Conservation (phyloP, 2,888 invertebrate genomes). For the Sinopyrophorus schimmeli region DNA sequence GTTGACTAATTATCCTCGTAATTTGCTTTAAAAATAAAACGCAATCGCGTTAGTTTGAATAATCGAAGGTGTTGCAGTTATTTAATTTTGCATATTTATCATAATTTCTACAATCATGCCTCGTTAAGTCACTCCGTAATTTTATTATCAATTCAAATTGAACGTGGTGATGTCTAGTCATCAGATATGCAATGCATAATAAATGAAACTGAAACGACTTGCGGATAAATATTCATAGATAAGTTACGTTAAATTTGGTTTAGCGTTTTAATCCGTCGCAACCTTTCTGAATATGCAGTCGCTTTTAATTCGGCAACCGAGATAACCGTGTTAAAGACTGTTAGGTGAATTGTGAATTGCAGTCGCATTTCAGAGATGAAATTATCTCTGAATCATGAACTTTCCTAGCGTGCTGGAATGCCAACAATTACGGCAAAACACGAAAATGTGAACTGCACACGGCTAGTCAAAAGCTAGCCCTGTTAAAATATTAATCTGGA, state of each 20-base stretch:
- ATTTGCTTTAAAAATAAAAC: too few species aligned
- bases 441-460: constrained; percentile 24
- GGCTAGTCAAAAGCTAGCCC: constrained; percentile 28
- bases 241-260: constrained; percentile 8
- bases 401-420: constrained; percentile 24
- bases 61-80: too few species aligned
- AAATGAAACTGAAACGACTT: constrained; percentile 14
- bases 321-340: constrained; percentile 21
- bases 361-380: constrained; percentile 17
- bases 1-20: too few species aligned
- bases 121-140: too few species aligned
- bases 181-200: constrained; percentile 19
- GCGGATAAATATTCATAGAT: constrained; percentile 26
- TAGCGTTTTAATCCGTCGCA: constrained; percentile 25
- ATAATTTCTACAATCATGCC: too few species aligned
- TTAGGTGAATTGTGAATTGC: constrained; percentile 21
- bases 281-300: constrained; percentile 32
- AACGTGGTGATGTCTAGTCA: too few species aligned
- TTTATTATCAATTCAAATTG: too few species aligned
- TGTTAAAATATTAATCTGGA: constrained; percentile 49
- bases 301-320: constrained; percentile 20
- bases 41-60: too few species aligned
- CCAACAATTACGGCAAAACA: constrained; percentile 25
- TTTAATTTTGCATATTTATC: too few species aligned
- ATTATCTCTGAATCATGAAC: constrained; percentile 26